These are phyloP conservation scores for Radopholus similis DNA, from an alignment of 1,140 invertebrate genomes.

Conservation along the genomic window DNA sequence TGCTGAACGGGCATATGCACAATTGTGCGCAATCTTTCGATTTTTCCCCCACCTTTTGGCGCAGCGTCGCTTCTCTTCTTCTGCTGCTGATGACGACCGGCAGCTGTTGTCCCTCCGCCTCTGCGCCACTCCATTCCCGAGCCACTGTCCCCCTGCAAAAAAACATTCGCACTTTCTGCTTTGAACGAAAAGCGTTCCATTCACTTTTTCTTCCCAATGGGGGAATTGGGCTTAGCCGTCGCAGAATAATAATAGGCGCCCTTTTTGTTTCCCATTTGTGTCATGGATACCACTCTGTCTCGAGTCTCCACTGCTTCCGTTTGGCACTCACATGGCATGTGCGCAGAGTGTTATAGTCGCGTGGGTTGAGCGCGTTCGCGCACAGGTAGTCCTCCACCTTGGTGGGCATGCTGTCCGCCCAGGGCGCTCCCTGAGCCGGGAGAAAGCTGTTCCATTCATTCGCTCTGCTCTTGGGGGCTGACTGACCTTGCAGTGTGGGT, in stretches of 20 bases:
- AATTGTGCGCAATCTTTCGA: not conserved
- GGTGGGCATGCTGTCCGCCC: slow-evolving; percentile 31
- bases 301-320: too few species aligned
- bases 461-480: not conserved
- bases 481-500: slow-evolving; percentile 24
- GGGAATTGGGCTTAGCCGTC: too few species aligned
- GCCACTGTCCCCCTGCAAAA: slow-evolving; percentile 37
- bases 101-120: not conserved
- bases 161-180: not conserved
- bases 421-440: slow-evolving; percentile 12
- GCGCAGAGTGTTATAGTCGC: slow-evolving; percentile 26
- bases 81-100: not conserved
- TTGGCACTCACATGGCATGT: slow-evolving; percentile 38
- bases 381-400: slow-evolving; percentile 38
- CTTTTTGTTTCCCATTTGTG: too few species aligned
- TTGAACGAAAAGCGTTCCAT: not conserved
- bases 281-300: too few species aligned
- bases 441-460: not conserved
- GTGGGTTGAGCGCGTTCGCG: slow-evolving; percentile 38
- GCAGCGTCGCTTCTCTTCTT: not conserved
- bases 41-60: not conserved
- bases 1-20: slow-evolving; percentile 7
- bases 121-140: slow-evolving; percentile 25
- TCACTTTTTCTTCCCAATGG: not conserved
- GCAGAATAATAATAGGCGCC: too few species aligned